Percentiles rank a stretch among this genome's conserved stretches.
Evolutionary conservation across 2,113 vertebrate genomes (phyloP).

Genomic region (Brachyhypopomus gauderio): DNA sequence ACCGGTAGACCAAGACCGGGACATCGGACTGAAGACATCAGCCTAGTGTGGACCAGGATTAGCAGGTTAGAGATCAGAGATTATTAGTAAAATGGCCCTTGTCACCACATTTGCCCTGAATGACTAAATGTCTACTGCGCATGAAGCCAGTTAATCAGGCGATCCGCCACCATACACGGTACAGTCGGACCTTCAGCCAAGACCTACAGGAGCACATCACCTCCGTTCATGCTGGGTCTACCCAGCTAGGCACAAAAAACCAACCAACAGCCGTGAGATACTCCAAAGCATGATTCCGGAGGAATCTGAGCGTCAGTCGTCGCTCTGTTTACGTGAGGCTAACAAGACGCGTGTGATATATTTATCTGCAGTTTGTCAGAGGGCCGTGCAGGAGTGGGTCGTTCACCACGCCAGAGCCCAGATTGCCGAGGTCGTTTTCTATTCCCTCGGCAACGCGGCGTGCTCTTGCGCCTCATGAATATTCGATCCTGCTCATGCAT

Average conservation of each 20-base stretch:
- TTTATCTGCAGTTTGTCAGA: conserved; percentile 13
- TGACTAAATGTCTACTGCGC: too few species aligned
- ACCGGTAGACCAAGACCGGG: too few species aligned
- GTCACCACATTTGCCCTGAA: too few species aligned
- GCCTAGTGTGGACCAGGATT: too few species aligned
- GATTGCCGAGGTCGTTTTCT: conserved; percentile 21
- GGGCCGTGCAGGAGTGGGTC: background rate
- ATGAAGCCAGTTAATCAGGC: too few species aligned
- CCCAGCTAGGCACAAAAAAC: background rate
- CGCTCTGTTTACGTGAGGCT: background rate
- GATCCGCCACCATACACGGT: too few species aligned
- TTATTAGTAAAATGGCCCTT: too few species aligned
- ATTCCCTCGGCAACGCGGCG: conserved; percentile 20
- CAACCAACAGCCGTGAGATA: background rate
- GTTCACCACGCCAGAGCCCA: background rate
- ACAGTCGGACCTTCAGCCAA: too few species aligned
- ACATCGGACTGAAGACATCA: too few species aligned
- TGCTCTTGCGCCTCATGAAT: conserved; percentile 45
- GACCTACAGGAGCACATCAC: too few species aligned
- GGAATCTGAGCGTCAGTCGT: background rate
- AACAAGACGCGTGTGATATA: conserved; percentile 21
- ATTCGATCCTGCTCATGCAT: conserved; percentile 45
- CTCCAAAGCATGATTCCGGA: background rate
- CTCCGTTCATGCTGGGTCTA: background rate
- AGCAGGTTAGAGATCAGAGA: too few species aligned